Conservation (phyloP, 2,888 invertebrate genomes). For the Nemoura dubitans region DNA sequence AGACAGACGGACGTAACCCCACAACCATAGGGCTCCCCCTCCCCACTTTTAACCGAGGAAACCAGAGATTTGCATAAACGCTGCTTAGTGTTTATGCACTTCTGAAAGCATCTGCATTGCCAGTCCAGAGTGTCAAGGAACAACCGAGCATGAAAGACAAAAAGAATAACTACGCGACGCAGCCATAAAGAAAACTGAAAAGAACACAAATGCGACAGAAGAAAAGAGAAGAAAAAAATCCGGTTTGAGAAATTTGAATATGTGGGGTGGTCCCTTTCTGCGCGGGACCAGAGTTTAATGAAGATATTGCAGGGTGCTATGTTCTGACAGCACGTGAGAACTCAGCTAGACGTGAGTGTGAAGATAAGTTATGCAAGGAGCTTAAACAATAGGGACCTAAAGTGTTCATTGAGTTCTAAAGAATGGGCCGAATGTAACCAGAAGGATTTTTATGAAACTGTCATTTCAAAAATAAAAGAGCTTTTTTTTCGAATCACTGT, state of each 20-base stretch:
- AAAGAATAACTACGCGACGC: neutral
- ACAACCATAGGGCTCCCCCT: neutral
- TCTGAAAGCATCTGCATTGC: neutral
- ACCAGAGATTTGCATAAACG: neutral
- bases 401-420: constrained; percentile 13
- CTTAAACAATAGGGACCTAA: neutral
- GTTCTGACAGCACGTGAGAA: neutral
- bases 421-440: too few species aligned
- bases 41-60: neutral
- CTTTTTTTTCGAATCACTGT: neutral
- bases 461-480: constrained; percentile 8
- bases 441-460: constrained; percentile 9
- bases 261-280: neutral
- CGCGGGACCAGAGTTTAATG: neutral
- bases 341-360: neutral
- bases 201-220: neutral
- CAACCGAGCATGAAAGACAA: neutral
- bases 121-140: neutral
- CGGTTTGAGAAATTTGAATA: constrained; percentile 8
- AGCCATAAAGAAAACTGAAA: neutral
- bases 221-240: neutral
- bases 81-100: neutral
- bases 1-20: neutral
- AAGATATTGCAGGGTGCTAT: too few species aligned
- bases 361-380: neutral